Base-by-base conservation (phyloP, 2,888 invertebrate species). In the Eupithecia exiguata region DNA sequence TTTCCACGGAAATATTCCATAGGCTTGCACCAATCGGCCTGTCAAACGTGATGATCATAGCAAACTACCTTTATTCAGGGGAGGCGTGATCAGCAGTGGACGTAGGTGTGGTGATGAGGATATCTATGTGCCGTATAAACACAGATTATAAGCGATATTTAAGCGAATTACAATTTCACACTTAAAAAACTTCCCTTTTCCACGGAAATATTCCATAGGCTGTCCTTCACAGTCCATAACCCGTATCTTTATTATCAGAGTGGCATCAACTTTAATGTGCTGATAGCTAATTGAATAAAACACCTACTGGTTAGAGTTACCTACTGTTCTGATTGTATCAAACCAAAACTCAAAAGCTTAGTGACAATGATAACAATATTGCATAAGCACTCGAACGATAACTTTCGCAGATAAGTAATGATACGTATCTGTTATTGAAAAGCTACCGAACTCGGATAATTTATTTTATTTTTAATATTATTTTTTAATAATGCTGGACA, bases 261-360 rank as follows among this genome's bases (percentile, higher is more conserved):
- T 63, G 65, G 65, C n/a, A 38, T 21, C 21, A 38, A 36, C 65
- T 21, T 65, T 74, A 70, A 71, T 67, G 71, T 38, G 49, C 63
- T 43, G 71, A 65, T 62, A 63, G 74, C 61, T 68, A 72, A 76
- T 78, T 75, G 71, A 74, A 69, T 70, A 38, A 38, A 66, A 12
- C 12, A 38, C 65, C 40, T 35, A 18, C 35, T 35, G 35, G 3
- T n/a, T 21, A 21, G 14, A 21, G 18, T 62, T 62, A 38, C n/a
- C 63, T 9, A 38, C 35, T 18, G 30, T 36, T 63, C n/a, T 5
- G 30, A 18, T 12, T 1, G 63, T 63, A 21, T 3, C 18, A 2
- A 35, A 30, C 16, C 16, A 16, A 61, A 61, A 61, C 61, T 35
- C 36, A 38, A 53, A 53, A 53, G 53, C 53, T 21, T 49, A 49